These are phyloP conservation scores for Xestobium rufovillosum DNA, from an alignment of 2,888 invertebrate genomes.

Conservation along the genomic window DNA sequence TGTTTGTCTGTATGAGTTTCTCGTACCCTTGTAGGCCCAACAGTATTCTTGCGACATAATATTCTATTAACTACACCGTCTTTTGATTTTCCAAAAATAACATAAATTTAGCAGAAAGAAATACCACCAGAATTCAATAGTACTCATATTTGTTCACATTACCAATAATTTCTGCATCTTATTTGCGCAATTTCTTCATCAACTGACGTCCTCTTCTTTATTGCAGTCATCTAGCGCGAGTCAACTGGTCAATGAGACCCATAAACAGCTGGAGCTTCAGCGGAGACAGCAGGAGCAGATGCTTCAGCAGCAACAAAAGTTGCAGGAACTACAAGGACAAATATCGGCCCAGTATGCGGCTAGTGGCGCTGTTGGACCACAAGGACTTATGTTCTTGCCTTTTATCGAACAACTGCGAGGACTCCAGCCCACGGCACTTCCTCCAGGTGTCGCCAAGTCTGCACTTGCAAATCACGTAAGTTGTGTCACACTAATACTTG, in stretches of 20 bases:
- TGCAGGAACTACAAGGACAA: slow-evolving; percentile 54
- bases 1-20: no score
- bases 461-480: slow-evolving; percentile 40
- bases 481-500: slow-evolving; percentile 11
- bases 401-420: slow-evolving; percentile 57
- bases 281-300: slow-evolving; percentile 55
- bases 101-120: no score
- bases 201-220: no score
- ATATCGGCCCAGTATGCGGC: slow-evolving; percentile 48
- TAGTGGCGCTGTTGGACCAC: slow-evolving; percentile 47
- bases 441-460: slow-evolving; percentile 34
- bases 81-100: no score
- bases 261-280: slow-evolving; percentile 64
- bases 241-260: slow-evolving; percentile 48
- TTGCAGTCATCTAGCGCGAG: slow-evolving; percentile 23
- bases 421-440: slow-evolving; percentile 34
- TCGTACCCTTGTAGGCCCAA: no score
- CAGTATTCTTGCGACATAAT: no score
- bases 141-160: no score
- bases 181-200: no score
- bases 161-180: no score
- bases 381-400: slow-evolving; percentile 61
- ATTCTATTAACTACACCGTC: no score
- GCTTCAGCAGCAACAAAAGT: slow-evolving; percentile 51
- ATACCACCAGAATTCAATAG: no score